Evolutionary conservation across 2,888 invertebrate genomes (phyloP).

Genomic region (Arge pagana): DNA sequence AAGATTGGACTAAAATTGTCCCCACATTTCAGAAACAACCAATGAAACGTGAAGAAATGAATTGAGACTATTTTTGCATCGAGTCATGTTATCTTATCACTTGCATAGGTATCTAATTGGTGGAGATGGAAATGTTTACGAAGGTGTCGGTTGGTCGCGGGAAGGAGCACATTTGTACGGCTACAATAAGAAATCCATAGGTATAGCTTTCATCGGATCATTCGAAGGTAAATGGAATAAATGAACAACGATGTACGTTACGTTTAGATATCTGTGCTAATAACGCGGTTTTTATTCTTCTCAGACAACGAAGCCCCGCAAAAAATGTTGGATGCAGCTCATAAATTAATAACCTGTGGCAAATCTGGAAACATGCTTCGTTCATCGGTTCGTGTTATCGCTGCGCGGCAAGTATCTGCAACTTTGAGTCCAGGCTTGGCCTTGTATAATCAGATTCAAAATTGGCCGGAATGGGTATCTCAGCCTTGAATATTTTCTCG

Average conservation of each 20-base stretch:
- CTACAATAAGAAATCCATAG: constrained; percentile 67
- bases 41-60: too few relatives aligned
- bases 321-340: constrained; percentile 40
- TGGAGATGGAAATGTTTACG: constrained; percentile 68
- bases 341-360: constrained; percentile 44
- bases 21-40: too few relatives aligned
- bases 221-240: constrained; percentile 36
- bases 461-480: constrained; percentile 60
- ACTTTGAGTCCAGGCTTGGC: constrained; percentile 63
- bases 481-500: not conserved
- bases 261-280: too few relatives aligned
- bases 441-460: constrained; percentile 60
- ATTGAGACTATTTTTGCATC: too few relatives aligned
- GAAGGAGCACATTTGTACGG: constrained; percentile 65
- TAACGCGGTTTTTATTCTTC: constrained; percentile 12
- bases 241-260: not conserved
- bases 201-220: constrained; percentile 66
- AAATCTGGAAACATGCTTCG: constrained; percentile 37
- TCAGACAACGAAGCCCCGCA: constrained; percentile 33
- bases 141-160: constrained; percentile 68
- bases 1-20: too few relatives aligned
- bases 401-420: constrained; percentile 56
- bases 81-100: too few relatives aligned
- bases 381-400: constrained; percentile 41
- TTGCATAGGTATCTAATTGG: constrained; percentile 65